phyloP scores from a whole-genome alignment of 2,888 invertebrate species.

The Melangyna quadrimaculata region DNA sequence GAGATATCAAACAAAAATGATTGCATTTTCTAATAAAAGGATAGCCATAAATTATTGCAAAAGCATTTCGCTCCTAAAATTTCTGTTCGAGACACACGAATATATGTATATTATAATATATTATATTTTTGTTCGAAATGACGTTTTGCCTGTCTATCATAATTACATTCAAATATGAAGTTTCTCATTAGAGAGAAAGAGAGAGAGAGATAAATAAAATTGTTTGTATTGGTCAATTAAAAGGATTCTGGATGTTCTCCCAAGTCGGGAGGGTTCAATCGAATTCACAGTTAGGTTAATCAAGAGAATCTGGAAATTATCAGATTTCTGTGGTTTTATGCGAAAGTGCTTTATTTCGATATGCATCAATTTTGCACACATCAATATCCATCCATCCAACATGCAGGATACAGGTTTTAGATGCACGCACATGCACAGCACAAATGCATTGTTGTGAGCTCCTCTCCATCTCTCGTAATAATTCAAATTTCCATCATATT shows the following conservation, averaged over 20 bases:
- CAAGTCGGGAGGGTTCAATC: not conserved
- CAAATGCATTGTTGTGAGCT: not conserved
- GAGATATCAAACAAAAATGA: not conserved
- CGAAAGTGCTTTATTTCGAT: not conserved
- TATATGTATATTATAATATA: no score
- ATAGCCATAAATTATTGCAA: not conserved
- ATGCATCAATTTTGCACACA: not conserved
- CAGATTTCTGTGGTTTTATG: not conserved
- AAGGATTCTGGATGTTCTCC: not conserved
- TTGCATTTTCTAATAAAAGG: not conserved
- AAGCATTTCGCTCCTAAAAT: no score
- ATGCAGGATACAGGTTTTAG: not conserved
- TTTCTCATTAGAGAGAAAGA: not conserved
- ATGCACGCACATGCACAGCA: not conserved
- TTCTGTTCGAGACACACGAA: not conserved
- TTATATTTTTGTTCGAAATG: not conserved
- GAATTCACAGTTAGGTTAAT: not conserved
- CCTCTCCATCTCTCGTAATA: not conserved
- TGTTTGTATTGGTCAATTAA: not conserved
- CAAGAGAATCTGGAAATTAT: slow-evolving; percentile 1
- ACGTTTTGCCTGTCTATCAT: not conserved
- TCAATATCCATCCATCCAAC: no score
- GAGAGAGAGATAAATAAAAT: not conserved
- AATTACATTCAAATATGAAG: not conserved
- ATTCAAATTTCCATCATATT: not conserved